phyloP scores from a whole-genome alignment of 2,797 vertebrate species.

The Acrossocheilus wenchowensis region DNA sequence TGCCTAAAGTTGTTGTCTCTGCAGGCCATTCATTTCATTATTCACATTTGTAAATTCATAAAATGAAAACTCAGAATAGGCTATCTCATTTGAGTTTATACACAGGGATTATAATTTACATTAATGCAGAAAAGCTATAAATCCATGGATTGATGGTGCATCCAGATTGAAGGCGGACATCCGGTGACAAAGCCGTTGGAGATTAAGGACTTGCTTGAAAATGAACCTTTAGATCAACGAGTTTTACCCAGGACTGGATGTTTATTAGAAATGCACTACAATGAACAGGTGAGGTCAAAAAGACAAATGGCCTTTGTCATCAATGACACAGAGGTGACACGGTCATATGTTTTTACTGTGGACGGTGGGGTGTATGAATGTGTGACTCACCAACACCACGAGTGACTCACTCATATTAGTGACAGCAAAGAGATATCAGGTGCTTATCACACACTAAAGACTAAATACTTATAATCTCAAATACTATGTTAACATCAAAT shows the following conservation, averaged over 20 bases:
- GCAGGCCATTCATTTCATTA: neutral
- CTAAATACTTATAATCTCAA: neutral
- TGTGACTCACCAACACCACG: conserved; percentile 14
- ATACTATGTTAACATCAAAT: neutral
- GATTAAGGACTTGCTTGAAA: conserved; percentile 41
- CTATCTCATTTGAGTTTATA: neutral
- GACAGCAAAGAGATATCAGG: neutral
- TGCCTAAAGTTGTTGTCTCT: neutral
- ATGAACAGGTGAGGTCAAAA: conserved; percentile 7
- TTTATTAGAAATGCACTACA: neutral
- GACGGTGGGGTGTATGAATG: neutral
- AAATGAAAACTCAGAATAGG: neutral
- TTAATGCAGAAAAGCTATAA: conserved; percentile 2
- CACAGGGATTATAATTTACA: conserved; percentile 2
- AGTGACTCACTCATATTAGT: conserved; percentile 26
- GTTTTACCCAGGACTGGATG: neutral
- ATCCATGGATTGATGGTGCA: conserved; percentile 22
- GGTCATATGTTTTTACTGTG: conserved; percentile 17
- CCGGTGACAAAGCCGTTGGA: conserved; percentile 12
- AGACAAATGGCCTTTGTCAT: neutral
- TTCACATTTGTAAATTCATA: neutral
- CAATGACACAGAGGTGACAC: neutral
- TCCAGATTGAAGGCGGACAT: conserved; percentile 23
- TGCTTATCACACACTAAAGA: neutral
- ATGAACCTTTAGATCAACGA: neutral